Evolutionary conservation across 2,113 vertebrate species (phyloP), one percentile per base, ranked within the genome.

Genomic region (Capra hircus): DNA sequence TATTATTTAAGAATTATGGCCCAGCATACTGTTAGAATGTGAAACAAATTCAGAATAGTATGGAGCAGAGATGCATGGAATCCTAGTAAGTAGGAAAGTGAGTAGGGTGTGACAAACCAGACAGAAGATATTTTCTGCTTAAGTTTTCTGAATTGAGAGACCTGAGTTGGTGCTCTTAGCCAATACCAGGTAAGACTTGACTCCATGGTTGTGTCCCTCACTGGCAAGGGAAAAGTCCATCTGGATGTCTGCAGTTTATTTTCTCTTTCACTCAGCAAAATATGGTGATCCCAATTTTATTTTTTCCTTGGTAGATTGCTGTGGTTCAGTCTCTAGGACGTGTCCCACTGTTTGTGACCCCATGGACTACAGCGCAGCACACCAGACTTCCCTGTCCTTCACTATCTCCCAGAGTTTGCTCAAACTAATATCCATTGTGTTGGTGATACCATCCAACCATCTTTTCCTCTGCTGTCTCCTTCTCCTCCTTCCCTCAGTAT

Each of bases 341-440:
- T 36, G n/a, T 21, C 64, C 64, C 64, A 71, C 64, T 71, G 64
- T 71, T 21, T 36, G 17, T 4, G 0, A 71, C n/a, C 64, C n/a
- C 17, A 21, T 67, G 64, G 64, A 21, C n/a, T 21, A 36, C 17
- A 21, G n/a, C 4, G 0, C 64, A 67, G n/a, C 1, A 71, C 17
- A 36, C 9, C 64, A 71, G 64, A 21, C 17, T 71, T 71, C 17
- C 64, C n/a, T 71, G 17, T 71, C n/a, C n/a, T 36, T 71, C 64
- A n/a, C 33, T 67, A 5, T n/a, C 64, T 67, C 33, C 17, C 64
- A 67, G 33, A 67, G 8, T n/a, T 67, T 67, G 64, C 64, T 67
- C 33, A 36, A n/a, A 67, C 64, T 67, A 5, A 19, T 67, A 33
- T 67, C 16, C 64, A 10, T 10, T 36, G 64, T n/a, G 33, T n/a